Conservation (phyloP, 2,888 invertebrate genomes). For the Empis livida region DNA sequence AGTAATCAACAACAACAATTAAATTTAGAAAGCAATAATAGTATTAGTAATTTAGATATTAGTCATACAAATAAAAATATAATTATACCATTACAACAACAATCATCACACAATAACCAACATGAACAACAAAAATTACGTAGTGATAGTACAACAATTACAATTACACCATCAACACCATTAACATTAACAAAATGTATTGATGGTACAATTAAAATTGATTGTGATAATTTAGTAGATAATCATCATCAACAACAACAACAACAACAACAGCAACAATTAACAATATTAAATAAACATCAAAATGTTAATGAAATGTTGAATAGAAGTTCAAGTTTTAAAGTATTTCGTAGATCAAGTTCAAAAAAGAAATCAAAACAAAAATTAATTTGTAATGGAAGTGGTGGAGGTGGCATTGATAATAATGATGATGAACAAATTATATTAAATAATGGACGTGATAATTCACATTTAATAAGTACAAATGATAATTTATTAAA, state of each 20-base stretch:
- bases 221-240: slow-evolving; percentile 1
- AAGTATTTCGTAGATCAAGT: slow-evolving; percentile 59
- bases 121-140: slow-evolving; percentile 8
- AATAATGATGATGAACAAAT: slow-evolving; percentile 42
- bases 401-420: slow-evolving; percentile 36
- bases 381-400: slow-evolving; percentile 27
- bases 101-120: slow-evolving; percentile 2
- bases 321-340: slow-evolving; percentile 59
- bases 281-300: not conserved
- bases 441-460: slow-evolving; percentile 55
- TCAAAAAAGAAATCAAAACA: slow-evolving; percentile 45
- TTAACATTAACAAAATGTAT: not conserved
- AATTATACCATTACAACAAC: slow-evolving; percentile 2
- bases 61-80: slow-evolving; percentile 16
- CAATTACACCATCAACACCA: slow-evolving; percentile 1
- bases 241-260: too few relatives aligned
- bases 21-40: slow-evolving; percentile 23
- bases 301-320: slow-evolving; percentile 33
- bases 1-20: slow-evolving; percentile 1
- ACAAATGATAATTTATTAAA: slow-evolving; percentile 24
- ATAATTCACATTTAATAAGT: slow-evolving; percentile 45
- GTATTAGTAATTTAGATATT: slow-evolving; percentile 13
- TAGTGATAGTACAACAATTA: slow-evolving; percentile 24
- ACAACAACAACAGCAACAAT: too few relatives aligned
- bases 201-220: not conserved